phyloP scores from a whole-genome alignment of 2,888 invertebrate genomes.

The Hartigia nigra region DNA sequence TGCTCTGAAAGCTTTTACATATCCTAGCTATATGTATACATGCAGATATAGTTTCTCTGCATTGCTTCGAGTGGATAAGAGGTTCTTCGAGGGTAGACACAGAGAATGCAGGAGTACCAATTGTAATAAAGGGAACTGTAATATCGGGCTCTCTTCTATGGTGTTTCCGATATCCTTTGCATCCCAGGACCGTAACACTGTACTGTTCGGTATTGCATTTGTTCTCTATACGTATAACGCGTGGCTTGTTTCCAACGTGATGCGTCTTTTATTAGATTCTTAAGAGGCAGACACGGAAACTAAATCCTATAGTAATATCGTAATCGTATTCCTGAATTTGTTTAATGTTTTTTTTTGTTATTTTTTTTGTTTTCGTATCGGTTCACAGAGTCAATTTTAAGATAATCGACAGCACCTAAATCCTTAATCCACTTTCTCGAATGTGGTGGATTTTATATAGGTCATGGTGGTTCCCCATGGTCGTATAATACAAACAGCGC shows the following conservation, averaged over 20 bases:
- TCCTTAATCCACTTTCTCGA: background rate
- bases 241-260: background rate
- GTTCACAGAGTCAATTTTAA: background rate
- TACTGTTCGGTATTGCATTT: conserved; percentile 30
- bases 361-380: background rate
- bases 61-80: background rate
- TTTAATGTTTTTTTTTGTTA: no score
- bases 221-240: conserved; percentile 26
- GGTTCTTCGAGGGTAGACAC: background rate
- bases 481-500: conserved; percentile 46
- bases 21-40: background rate
- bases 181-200: background rate
- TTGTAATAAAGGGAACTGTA: conserved; percentile 43
- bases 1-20: background rate
- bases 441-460: conserved; percentile 26
- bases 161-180: conserved; percentile 5
- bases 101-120: conserved; percentile 24
- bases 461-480: conserved; percentile 44
- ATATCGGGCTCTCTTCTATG: conserved; percentile 35
- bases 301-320: background rate
- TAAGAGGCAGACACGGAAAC: background rate
- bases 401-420: background rate
- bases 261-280: background rate
- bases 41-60: background rate
- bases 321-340: no score